These are phyloP conservation scores for Sinodicranocentrus sp. DNA, from an alignment of 2,888 invertebrate genomes.

Conservation along the genomic window DNA sequence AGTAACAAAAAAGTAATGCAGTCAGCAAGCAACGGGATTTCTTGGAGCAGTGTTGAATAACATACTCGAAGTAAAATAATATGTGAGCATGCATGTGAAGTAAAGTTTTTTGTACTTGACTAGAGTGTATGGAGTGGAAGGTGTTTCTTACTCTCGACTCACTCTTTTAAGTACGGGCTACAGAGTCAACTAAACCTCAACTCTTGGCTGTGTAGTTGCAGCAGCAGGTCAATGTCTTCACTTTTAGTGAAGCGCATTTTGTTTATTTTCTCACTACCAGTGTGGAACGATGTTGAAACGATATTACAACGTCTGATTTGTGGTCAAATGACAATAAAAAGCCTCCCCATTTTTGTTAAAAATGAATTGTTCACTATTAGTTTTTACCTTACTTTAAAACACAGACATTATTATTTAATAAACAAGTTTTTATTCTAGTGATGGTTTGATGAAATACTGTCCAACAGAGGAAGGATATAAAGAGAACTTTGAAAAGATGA, in stretches of 20 bases:
- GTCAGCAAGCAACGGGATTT: slow-evolving; percentile 58
- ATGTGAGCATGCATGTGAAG: background rate
- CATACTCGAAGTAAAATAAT: slow-evolving; percentile 1
- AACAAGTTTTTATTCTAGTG: slow-evolving; percentile 12
- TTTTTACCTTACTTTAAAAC: slow-evolving; percentile 4
- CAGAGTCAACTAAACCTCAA: slow-evolving; percentile 35
- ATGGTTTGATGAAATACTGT: no score
- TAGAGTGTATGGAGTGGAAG: background rate
- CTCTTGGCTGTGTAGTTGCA: slow-evolving; percentile 30
- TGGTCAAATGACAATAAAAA: slow-evolving; percentile 60
- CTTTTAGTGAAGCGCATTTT: slow-evolving; percentile 61
- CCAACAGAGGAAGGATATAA: no score
- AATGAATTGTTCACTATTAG: slow-evolving; percentile 17
- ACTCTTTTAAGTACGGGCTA: background rate
- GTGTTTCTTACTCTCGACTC: slow-evolving; percentile 5
- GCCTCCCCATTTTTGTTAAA: slow-evolving; percentile 30
- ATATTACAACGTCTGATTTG: slow-evolving; percentile 56
- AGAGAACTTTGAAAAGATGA: no score
- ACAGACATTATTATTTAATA: slow-evolving; percentile 1
- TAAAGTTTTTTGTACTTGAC: background rate
- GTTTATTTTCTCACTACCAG: slow-evolving; percentile 62
- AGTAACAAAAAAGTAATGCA: slow-evolving; percentile 39
- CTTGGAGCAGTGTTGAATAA: slow-evolving; percentile 25
- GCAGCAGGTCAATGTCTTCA: slow-evolving; percentile 64
- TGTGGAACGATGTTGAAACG: slow-evolving; percentile 25